Base-by-base conservation (phyloP, 2,113 vertebrate species). In the Coptodon rendalli region DNA sequence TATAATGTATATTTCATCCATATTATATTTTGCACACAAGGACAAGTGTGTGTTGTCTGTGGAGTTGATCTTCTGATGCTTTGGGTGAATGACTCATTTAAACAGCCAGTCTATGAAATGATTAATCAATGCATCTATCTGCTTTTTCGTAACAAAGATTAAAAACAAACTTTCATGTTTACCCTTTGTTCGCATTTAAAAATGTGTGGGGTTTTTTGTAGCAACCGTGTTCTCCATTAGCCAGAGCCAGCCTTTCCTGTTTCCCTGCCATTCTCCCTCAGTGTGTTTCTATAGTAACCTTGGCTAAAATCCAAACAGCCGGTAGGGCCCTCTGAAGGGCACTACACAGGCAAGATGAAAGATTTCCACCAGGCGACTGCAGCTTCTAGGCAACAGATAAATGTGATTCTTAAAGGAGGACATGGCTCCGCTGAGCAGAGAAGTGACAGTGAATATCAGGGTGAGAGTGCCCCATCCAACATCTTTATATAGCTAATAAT, bases 251-350 rank as follows among this genome's bases (percentile, higher is more conserved):
- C 78, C 88, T 88, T 82, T 80, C 79, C 91, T 68, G 82, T 81
- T 89, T 82, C 34, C 83, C 88, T 86, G 90, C 90, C 73, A 86
- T 90, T 89, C 91, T 92, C 91, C 81, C 89, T 90, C 92, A 71
- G 86, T 89, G 91, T 83, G 95, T 95, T 95, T 95, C 95, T 93
- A 95, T 95, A 94, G 94, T 93, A 95, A 95, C 95, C 91, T 87
- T 95, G 95, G 95, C 94, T 90, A 86, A 91, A 90, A 83, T 94
- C 95, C 95, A 95, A 95, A 92, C 92, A 93, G 94, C 93, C 92
- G 71, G 89, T 61, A 92, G 92, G 91, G 88, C 92, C 91, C 93
- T 95, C 91, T 93, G 94, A 95, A 94, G 94, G 94, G 94, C 94
- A 90, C 90, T 86, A 91, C 90, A 87, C 92, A 93, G 89, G 84